Evolutionary conservation across 2,113 vertebrate species (phyloP).

Genomic region (Elanus axillaris): DNA sequence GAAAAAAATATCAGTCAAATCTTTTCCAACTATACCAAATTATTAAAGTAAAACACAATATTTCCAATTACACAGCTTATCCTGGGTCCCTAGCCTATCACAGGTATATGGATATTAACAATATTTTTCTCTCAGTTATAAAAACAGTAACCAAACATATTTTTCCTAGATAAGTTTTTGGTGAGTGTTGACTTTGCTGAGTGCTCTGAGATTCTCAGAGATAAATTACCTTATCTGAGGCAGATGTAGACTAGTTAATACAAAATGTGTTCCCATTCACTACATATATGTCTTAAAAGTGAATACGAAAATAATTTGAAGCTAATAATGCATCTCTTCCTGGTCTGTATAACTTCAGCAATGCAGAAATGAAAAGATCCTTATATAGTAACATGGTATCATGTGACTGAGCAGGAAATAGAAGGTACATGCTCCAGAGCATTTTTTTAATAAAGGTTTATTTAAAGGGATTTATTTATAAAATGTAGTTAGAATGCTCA

Average conservation of each 20-base stretch:
- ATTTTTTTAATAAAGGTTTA: too few species aligned
- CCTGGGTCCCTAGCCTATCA: background rate
- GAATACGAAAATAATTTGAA: background rate
- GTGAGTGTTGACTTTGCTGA: background rate
- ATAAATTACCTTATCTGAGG: background rate
- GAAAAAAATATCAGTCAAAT: background rate
- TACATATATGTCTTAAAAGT: background rate
- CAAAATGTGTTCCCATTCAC: background rate
- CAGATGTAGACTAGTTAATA: background rate
- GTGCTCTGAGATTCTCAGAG: background rate
- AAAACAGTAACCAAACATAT: background rate
- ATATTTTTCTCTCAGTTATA: background rate
- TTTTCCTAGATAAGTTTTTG: background rate
- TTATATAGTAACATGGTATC: background rate
- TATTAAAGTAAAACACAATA: background rate
- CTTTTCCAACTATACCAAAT: background rate
- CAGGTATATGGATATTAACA: background rate
- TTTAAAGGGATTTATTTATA: background rate
- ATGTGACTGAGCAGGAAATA: background rate
- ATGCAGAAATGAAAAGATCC: background rate
- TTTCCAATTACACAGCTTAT: background rate
- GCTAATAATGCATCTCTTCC: background rate
- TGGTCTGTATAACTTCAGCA: background rate
- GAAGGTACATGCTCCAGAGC: background rate
- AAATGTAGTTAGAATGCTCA: background rate